Percentiles rank a stretch among this genome's conserved stretches.
Evolutionary conservation across 2,888 invertebrate genomes (phyloP).

Genomic region (Desoria tigrina): DNA sequence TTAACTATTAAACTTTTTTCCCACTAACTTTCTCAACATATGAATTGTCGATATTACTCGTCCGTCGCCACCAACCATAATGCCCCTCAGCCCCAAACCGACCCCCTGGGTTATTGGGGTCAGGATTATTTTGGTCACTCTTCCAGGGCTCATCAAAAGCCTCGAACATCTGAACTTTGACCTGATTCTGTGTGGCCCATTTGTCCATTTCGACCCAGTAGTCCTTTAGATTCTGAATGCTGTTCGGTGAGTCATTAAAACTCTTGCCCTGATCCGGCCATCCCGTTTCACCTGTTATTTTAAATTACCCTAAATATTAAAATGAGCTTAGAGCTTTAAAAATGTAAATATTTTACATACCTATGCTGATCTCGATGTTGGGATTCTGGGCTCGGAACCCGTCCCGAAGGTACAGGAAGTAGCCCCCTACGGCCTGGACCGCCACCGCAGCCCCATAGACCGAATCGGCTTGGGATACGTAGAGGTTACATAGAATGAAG

Average conservation of each 20-base stretch:
- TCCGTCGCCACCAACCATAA: conserved; percentile 35
- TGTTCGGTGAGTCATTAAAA: conserved; percentile 22
- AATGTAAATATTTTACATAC: too few relatives aligned
- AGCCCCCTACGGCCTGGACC: conserved; percentile 6
- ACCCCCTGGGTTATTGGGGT: conserved; percentile 11
- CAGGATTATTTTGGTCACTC: conserved; percentile 18
- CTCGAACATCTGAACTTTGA: conserved; percentile 42
- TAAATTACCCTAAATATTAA: too few relatives aligned
- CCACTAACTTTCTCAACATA: conserved; percentile 35
- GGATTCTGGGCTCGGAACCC: conserved; percentile 21
- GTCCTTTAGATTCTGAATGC: conserved; percentile 12
- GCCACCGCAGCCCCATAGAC: background rate
- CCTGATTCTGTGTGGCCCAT: conserved; percentile 17
- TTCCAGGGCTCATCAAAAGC: conserved; percentile 42
- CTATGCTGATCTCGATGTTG: conserved; percentile 20
- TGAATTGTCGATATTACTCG: conserved; percentile 14
- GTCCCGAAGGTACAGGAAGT: background rate
- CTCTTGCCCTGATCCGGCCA: conserved; percentile 34
- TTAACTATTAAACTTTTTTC: too few relatives aligned
- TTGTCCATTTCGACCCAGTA: conserved; percentile 33
- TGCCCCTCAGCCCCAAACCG: conserved; percentile 27
- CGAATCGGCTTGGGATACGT: conserved; percentile 4
- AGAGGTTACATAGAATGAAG: conserved; percentile 26
- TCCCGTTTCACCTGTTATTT: conserved; percentile 40
- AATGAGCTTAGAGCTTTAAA: too few relatives aligned